phyloP scores from a whole-genome alignment of 2,797 vertebrate genomes.

The Dromococcyx pavoninus region DNA sequence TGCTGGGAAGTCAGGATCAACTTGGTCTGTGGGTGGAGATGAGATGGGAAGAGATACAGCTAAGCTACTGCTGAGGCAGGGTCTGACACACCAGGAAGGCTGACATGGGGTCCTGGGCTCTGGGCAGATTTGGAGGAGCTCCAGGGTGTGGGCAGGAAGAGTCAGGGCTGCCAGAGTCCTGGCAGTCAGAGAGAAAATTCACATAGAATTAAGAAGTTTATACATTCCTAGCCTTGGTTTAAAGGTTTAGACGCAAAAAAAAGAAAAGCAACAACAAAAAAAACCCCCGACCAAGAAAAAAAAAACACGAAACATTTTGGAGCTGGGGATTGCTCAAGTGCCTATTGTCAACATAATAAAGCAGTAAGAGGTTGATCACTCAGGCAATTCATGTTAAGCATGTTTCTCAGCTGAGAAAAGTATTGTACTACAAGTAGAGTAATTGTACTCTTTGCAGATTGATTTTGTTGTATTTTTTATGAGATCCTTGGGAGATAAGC shows the following conservation, averaged over 20 bases:
- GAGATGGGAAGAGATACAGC: too few species aligned
- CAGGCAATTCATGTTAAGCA: background rate
- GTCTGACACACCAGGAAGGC: rapidly evolving
- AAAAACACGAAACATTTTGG: background rate
- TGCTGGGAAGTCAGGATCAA: background rate
- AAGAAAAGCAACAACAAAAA: too few species aligned
- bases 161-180: background rate
- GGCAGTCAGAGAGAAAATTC: background rate
- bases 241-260: background rate
- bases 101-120: background rate
- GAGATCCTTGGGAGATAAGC: background rate
- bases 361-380: background rate
- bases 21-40: background rate
- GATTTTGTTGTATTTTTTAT: background rate
- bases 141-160: rapidly evolving
- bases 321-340: background rate
- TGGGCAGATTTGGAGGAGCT: rapidly evolving
- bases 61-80: background rate
- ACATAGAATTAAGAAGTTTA: background rate
- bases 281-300: too few species aligned
- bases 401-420: background rate
- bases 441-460: background rate
- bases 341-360: background rate
- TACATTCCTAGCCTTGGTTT: background rate
- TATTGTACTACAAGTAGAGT: background rate